Percentiles rank a stretch among this genome's conserved stretches.
These are phyloP conservation scores for Actenoides lindsayi DNA, from an alignment of 2,113 vertebrate genomes.

Conservation along the genomic window DNA sequence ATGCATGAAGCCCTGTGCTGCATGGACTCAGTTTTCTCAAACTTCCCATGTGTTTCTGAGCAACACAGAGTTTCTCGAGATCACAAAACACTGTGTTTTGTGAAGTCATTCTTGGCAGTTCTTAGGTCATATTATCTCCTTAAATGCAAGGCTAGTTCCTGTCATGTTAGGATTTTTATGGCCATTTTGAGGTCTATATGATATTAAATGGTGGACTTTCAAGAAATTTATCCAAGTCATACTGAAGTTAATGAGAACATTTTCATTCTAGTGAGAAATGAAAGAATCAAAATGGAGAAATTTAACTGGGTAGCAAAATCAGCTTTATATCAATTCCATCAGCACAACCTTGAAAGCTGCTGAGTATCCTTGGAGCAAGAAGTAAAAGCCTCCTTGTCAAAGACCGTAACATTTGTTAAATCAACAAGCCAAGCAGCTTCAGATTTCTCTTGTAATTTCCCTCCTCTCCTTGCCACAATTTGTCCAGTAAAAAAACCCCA, in stretches of 20 bases:
- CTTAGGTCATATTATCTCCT: neutral
- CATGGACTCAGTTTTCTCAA: neutral
- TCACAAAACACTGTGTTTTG: neutral
- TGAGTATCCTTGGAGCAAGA: constrained; percentile 26
- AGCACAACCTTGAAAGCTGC: neutral
- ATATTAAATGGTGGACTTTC: neutral
- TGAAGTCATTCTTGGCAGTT: neutral
- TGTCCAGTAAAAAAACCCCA: neutral
- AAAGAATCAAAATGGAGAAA: neutral
- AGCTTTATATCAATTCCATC: neutral
- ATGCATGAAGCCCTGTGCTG: neutral
- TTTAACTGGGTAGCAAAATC: neutral
- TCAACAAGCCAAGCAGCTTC: neutral
- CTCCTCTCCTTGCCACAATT: neutral
- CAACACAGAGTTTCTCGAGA: neutral
- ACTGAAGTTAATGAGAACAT: neutral
- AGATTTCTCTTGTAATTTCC: constrained; percentile 9
- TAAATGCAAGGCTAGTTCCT: neutral
- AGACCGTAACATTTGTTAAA: neutral
- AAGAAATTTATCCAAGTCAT: neutral
- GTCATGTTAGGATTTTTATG: neutral
- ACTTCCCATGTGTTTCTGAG: neutral
- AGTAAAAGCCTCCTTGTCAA: constrained; percentile 34
- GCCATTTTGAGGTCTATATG: neutral
- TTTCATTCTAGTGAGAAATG: neutral